Conservation (phyloP, 1,140 invertebrate species). For the Andrena cerasifolii region DNA sequence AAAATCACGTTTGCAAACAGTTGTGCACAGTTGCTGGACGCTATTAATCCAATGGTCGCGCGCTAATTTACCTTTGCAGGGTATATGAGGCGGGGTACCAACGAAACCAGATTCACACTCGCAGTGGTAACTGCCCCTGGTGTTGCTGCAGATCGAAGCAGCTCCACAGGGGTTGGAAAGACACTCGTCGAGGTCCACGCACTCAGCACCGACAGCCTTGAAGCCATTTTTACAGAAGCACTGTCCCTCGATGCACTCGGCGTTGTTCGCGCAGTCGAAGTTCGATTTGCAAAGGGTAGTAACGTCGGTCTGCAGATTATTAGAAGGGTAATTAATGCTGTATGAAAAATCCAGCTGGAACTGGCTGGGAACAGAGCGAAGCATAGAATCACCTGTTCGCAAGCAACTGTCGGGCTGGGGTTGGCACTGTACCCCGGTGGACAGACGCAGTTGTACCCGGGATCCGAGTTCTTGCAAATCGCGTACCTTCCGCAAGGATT, state of each 20-base stretch:
- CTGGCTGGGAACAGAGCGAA: not conserved
- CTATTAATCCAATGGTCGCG: not conserved
- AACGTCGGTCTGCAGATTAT: constrained; percentile 87
- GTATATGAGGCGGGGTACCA: constrained; percentile 89
- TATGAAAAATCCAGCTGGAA: not conserved
- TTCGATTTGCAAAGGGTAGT: constrained; percentile 93
- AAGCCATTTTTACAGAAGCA: constrained; percentile 96
- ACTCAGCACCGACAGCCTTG: constrained; percentile 89
- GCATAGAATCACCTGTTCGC: constrained; percentile 87
- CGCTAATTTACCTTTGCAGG: constrained; percentile 87
- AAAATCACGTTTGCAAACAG: not conserved
- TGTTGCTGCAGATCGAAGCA: constrained; percentile 92
- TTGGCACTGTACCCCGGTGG: constrained; percentile 93
- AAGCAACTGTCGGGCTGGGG: constrained; percentile 91
- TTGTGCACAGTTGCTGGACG: not conserved
- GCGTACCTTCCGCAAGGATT: constrained; percentile 93
- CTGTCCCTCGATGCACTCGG: constrained; percentile 92
- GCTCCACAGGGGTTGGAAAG: constrained; percentile 89
- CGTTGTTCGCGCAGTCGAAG: constrained; percentile 96
- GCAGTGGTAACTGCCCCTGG: constrained; percentile 92
- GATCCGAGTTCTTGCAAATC: constrained; percentile 92
- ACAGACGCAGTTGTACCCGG: constrained; percentile 94
- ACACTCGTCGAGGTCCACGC: constrained; percentile 93
- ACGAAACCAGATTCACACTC: constrained; percentile 93
- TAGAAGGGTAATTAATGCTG: not conserved